Conservation (phyloP, 2,888 invertebrate species). For the Drosophila recens region DNA sequence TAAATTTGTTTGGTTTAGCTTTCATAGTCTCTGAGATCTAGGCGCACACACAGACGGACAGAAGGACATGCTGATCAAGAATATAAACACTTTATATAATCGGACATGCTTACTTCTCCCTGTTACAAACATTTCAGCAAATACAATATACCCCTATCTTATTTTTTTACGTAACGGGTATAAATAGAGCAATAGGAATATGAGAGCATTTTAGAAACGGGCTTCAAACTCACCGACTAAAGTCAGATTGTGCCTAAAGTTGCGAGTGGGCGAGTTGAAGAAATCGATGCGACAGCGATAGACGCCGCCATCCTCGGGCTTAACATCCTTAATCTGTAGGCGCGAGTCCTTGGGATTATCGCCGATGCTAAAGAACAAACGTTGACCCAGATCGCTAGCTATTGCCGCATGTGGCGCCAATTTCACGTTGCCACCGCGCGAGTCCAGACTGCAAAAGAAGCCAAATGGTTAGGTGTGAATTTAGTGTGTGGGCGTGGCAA, state of each 20-base stretch:
- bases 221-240: slow-evolving; percentile 91
- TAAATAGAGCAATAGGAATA: neutral
- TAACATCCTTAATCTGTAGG: slow-evolving; percentile 90
- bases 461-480: slow-evolving; percentile 51
- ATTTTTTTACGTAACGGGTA: too few species aligned
- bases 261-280: slow-evolving; percentile 94
- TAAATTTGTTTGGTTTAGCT: too few species aligned
- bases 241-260: slow-evolving; percentile 93
- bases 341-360: slow-evolving; percentile 91
- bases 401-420: slow-evolving; percentile 91
- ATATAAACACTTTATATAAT: too few species aligned
- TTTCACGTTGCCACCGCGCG: slow-evolving; percentile 89
- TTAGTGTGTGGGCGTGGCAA: slow-evolving; percentile 65
- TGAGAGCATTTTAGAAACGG: neutral
- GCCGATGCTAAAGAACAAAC: slow-evolving; percentile 91
- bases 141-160: too few species aligned
- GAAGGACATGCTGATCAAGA: too few species aligned
- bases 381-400: slow-evolving; percentile 91
- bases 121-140: too few species aligned
- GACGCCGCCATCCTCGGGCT: slow-evolving; percentile 91
- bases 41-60: too few species aligned
- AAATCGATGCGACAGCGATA: slow-evolving; percentile 96
- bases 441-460: slow-evolving; percentile 89
- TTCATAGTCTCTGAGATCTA: too few species aligned
- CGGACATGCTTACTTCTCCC: too few species aligned